Evolutionary conservation across 1,140 invertebrate genomes (phyloP), one percentile per base, ranked within the genome.

Genomic region (Limonius californicus): DNA sequence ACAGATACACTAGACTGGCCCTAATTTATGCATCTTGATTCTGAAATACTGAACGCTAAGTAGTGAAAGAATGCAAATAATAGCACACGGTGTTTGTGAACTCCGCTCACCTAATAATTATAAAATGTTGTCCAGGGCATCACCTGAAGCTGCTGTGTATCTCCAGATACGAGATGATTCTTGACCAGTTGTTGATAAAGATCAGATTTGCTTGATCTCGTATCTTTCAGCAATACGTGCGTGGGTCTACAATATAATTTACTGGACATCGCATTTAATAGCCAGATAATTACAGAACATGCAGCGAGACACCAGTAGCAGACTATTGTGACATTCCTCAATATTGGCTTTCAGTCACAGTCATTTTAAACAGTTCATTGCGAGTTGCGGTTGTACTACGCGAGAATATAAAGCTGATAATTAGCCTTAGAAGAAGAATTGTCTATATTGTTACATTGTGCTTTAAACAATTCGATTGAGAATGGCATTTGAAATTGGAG

Each of bases 161-260:
- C 20, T 19, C 16, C 9, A 12, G 3, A 19, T 50, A 19, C 20
- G 14, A 18, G 45, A 8, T 21, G 42, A 18, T 50, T 50, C 45
- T 18, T 19, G 9, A 50, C 45, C 9, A 21, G 45, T 50, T 11
- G 16, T 50, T 50, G 9, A 50, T 50, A 50, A 50, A 50, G 45
- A 50, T 16, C 45, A 50, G 11, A 50, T 16, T 50, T 50, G 45
- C 45, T 50, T 18, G 16, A 18, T 11, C 2, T 50, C 15, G 14
- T 19, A 50, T 50, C 45, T 50, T 50, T 50, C 45, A 21, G 8
- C 45, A 12, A 50, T 50, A 50, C 45, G 2, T 50, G 45, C 45
- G 45, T 50, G 45, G 45, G 45, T 12, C 16, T 50, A 50, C 45
- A 50, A 18, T 50, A 50, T 50, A 50, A 50, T 50, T 50, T 50